Evolutionary conservation across 2,113 vertebrate genomes (phyloP), one percentile per base, ranked within the genome.

Genomic region (Diphyllodes magnificus): DNA sequence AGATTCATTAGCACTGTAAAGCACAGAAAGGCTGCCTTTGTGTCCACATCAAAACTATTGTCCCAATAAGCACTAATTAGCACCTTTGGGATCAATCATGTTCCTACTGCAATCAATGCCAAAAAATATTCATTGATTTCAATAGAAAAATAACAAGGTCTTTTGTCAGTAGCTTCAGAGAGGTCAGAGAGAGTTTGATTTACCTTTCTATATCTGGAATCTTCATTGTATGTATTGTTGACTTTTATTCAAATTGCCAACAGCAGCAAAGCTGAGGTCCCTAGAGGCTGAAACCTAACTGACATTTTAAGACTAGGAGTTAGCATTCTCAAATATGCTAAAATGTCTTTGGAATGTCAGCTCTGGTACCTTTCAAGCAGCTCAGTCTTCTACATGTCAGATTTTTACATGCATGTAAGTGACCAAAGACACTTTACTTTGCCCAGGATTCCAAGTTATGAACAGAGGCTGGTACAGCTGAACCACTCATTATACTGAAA

Each of bases 41-140:
- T 78, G 88, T 94, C 92, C 81, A 82, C 83, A 92, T 93, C 77
- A 94, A 88, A 93, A 86, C 85, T 56, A 64, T 91, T 90, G 93
- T 82, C 64, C 68, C 53, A 78, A 49, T 89, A 89, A 95, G 49
- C 60, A 76, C 69, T 94, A 94, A 95, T 94, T 96, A 96, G 25
- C 77, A 92, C 86, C 83, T 94, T 94, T 95, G 88, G 83, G 80
- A 37, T 94, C 86, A 93, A 47, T 92, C 81, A 82, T 64, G 8
- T 84, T 92, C 47, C 56, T 73, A 51, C 64, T 91, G n/a, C 49
- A 94, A 71, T 91, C 83, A 76, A 78, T 86, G 77, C 13, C 22
- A 86, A 95, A 97, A 97, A 92, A 79, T 27, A 17, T 4, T 16
- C 3, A 51, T 60, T 85, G n/a, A 92, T 83, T 88, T 88, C 28